Percentiles rank a stretch among this genome's conserved stretches.
phyloP scores from a whole-genome alignment of 2,113 vertebrate species.

The Larimichthys polyactis region DNA sequence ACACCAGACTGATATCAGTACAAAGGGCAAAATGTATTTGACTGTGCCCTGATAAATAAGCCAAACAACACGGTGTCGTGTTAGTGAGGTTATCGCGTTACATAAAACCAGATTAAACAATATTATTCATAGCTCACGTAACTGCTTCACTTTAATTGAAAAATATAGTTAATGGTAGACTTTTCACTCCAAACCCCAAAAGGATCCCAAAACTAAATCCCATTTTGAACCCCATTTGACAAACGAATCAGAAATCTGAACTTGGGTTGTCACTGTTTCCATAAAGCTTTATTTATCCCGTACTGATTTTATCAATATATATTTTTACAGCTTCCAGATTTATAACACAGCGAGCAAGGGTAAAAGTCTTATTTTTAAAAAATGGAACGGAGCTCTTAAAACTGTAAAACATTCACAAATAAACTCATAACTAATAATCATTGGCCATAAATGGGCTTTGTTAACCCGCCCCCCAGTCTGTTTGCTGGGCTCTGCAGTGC shows the following conservation, averaged over 20 bases:
- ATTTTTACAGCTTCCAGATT: not conserved
- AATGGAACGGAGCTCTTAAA: not conserved
- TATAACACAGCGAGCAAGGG: not conserved
- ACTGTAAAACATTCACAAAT: not conserved
- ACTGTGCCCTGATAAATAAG: no score
- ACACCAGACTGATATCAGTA: no score
- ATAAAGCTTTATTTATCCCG: not conserved
- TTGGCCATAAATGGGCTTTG: conserved; percentile 24
- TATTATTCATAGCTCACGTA: not conserved
- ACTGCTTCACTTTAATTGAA: not conserved
- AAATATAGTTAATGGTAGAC: not conserved
- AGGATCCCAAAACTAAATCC: not conserved
- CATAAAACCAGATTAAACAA: not conserved
- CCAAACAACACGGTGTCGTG: no score
- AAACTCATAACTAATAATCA: conserved; percentile 9
- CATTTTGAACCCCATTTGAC: not conserved
- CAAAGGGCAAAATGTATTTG: no score
- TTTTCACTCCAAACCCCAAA: not conserved
- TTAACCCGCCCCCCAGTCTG: conserved; percentile 9
- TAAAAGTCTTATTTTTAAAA: not conserved
- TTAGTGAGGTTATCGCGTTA: no score
- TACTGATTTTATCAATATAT: no score
- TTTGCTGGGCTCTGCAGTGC: conserved; percentile 51
- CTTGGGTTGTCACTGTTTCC: not conserved
- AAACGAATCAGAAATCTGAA: not conserved